Evolutionary conservation across 2,113 vertebrate species (phyloP).

Genomic region (Dermatemys mawii): DNA sequence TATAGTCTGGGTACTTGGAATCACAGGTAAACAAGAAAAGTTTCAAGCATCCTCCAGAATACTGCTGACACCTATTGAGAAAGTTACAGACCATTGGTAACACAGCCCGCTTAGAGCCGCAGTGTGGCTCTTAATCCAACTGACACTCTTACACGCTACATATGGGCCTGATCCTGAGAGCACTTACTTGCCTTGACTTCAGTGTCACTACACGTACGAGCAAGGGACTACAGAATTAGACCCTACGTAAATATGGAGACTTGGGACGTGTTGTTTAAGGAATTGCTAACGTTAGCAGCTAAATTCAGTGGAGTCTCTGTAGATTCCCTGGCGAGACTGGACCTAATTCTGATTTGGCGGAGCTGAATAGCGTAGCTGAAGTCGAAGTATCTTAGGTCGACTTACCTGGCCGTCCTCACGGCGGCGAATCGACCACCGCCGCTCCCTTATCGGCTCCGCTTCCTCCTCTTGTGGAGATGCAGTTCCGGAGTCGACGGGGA

Average conservation of each 20-base stretch:
- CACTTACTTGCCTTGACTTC: not conserved
- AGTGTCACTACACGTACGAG: not conserved
- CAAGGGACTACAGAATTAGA: not conserved
- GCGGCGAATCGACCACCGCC: too few species aligned
- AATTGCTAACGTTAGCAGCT: not conserved
- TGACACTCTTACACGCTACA: not conserved
- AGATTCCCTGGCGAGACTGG: not conserved
- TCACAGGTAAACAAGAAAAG: not conserved
- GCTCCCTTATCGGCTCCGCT: too few species aligned
- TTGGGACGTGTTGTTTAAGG: not conserved
- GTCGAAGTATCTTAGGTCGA: too few species aligned
- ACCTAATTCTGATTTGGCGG: not conserved
- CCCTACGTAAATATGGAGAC: not conserved
- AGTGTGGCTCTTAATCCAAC: rapidly evolving
- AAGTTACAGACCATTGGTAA: not conserved
- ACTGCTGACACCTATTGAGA: not conserved
- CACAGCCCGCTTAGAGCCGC: not conserved
- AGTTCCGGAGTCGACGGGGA: too few species aligned
- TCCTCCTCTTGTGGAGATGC: too few species aligned
- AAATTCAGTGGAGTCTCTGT: not conserved
- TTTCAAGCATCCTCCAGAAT: not conserved
- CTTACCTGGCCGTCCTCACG: too few species aligned
- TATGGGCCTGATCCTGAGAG: not conserved
- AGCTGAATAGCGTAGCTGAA: too few species aligned
- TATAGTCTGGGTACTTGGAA: not conserved